Evolutionary conservation across 2,797 vertebrate species (phyloP).

Genomic region (Cryptoprocta ferox): DNA sequence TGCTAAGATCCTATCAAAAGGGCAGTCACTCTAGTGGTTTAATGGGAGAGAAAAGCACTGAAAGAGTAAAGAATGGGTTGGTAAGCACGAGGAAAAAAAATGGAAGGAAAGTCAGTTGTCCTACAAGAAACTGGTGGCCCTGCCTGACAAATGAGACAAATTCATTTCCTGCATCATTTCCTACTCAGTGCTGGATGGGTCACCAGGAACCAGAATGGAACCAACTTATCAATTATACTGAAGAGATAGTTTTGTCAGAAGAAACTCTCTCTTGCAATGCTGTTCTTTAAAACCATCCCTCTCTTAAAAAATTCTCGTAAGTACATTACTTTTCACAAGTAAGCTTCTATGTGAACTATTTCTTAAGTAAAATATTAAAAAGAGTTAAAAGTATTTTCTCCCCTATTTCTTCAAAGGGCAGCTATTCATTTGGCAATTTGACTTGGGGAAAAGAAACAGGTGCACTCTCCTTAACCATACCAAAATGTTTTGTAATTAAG

Average conservation of each 20-base stretch:
- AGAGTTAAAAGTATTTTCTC: background rate
- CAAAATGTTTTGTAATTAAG: background rate
- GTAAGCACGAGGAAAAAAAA: background rate
- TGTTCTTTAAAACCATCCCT: background rate
- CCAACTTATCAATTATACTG: background rate
- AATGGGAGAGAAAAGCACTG: background rate
- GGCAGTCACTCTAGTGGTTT: background rate
- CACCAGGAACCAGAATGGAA: background rate
- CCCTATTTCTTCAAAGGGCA: background rate
- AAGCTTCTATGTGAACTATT: background rate
- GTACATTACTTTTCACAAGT: constrained; percentile 32
- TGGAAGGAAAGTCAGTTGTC: background rate
- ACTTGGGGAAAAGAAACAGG: background rate
- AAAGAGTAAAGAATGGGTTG: background rate
- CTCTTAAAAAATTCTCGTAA: background rate
- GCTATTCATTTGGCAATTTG: background rate
- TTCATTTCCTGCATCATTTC: constrained; percentile 60
- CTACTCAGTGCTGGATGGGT: background rate
- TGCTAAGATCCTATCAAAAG: background rate
- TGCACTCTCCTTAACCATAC: background rate
- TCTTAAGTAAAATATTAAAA: background rate
- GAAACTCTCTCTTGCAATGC: background rate
- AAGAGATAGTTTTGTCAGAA: background rate
- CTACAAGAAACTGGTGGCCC: background rate
- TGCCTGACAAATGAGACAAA: background rate